Evolutionary conservation across 2,113 vertebrate genomes (phyloP), one percentile per base, ranked within the genome.

Genomic region (Gallinago paraguaiae): DNA sequence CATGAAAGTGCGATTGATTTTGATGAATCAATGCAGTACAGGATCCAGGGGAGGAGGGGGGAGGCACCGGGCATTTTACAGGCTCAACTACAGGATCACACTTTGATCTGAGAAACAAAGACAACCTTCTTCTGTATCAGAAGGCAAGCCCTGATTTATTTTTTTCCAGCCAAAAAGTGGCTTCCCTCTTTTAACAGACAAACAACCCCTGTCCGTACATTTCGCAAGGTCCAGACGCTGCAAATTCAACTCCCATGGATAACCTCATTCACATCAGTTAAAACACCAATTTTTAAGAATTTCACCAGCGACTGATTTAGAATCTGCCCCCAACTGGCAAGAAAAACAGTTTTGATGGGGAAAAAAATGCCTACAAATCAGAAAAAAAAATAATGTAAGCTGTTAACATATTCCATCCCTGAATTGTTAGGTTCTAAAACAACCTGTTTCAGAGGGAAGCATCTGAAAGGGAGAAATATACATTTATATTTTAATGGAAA

Each of bases 1-100:
- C 95, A 96, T 96, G 96, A 96, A 93, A 92, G 93, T 87, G 77
- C 45, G 10, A 96, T 96, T 96, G 95, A 97, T 97, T 97, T 92
- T 92, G 96, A 96, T 87, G 93, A 97, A 97, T 97, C 95, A 96
- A 96, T 95, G 93, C 81, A 67, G 92, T 93, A 84, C 74, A 89
- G 96, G 84, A 24, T 87, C 59, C 54, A 60, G 65, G 39, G 77
- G 70, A 91, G 86, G 85, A 78, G 90, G 93, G 80, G 80, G 96
- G 91, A 93, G 78, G 81, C 46, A 6, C 77, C 10, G 18, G 83
- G 91, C 86, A 80, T 82, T 93, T 89, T 93, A 88, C 91, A 90
- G 90, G 72, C 93, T 94, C 85, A 75, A 45, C 68, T 39, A 93
- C 82, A 94, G 94, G 91, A 94, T 82, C 80, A 27, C 93, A 93